These are phyloP conservation scores for Adineta ricciae DNA, from an alignment of 2,888 invertebrate species.

Conservation along the genomic window DNA sequence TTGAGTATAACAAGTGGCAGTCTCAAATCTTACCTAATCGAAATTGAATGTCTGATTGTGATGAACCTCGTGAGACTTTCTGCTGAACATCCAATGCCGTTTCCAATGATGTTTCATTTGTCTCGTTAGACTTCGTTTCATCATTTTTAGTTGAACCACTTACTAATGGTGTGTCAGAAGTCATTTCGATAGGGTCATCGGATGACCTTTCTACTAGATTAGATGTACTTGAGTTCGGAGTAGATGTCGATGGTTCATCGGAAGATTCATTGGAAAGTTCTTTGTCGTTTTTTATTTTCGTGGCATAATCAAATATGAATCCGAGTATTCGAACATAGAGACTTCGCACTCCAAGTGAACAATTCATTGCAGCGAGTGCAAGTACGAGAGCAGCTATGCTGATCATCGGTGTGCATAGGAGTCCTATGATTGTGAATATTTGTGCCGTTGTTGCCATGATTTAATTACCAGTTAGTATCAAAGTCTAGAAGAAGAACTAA, in stretches of 20 bases:
- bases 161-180: neutral
- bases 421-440: neutral
- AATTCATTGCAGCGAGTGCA: constrained; percentile 26
- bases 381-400: constrained; percentile 21
- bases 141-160: neutral
- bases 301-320: constrained; percentile 33
- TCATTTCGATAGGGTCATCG: neutral
- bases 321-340: constrained; percentile 29
- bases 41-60: constrained; percentile 1
- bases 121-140: neutral
- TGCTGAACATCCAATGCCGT: neutral
- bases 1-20: no score
- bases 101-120: neutral
- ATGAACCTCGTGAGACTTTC: neutral
- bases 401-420: neutral
- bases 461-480: neutral
- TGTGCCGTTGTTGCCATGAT: neutral
- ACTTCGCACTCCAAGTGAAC: constrained; percentile 29
- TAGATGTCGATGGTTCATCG: neutral
- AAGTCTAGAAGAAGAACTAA: neutral
- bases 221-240: neutral
- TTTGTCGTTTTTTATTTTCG: constrained; percentile 31
- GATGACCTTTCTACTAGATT: neutral
- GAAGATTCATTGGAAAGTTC: neutral
- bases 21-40: neutral